phyloP scores from a whole-genome alignment of 2,113 vertebrate genomes.

The Terrapene triunguis region DNA sequence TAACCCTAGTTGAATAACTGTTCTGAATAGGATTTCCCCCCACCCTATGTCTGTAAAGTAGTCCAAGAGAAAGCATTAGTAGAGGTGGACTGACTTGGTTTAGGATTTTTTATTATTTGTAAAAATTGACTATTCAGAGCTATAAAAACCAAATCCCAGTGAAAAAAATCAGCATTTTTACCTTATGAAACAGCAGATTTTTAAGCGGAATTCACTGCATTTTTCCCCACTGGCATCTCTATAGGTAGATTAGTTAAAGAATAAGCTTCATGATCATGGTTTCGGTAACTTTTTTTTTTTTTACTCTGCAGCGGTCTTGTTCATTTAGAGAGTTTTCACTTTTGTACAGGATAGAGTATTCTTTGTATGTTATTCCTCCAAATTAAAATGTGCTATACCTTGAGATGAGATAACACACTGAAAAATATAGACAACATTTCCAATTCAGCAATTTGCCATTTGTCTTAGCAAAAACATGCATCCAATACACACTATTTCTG shows the following conservation, averaged over 20 bases:
- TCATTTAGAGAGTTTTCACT: background rate
- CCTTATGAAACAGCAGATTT: slow-evolving; percentile 98
- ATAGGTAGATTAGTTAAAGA: slow-evolving; percentile 90
- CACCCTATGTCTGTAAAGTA: background rate
- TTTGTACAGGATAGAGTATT: background rate
- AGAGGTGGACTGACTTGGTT: background rate
- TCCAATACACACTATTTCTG: background rate
- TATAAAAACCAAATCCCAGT: background rate
- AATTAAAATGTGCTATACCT: background rate
- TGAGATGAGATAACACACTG: background rate
- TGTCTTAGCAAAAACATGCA: background rate
- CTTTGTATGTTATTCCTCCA: background rate
- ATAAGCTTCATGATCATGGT: background rate
- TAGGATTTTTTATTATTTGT: background rate
- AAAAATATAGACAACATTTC: background rate
- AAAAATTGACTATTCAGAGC: background rate
- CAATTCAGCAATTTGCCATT: background rate
- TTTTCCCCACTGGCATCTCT: slow-evolving; percentile 86
- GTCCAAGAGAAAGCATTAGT: background rate
- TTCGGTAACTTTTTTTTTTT: background rate
- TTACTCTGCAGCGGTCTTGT: background rate
- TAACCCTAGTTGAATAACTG: background rate
- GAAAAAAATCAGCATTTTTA: slow-evolving; percentile 72
- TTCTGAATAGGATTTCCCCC: background rate
- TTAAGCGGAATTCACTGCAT: slow-evolving; percentile 87